These are phyloP conservation scores for Pollenia amentaria DNA, from an alignment of 2,888 invertebrate genomes.

Conservation along the genomic window DNA sequence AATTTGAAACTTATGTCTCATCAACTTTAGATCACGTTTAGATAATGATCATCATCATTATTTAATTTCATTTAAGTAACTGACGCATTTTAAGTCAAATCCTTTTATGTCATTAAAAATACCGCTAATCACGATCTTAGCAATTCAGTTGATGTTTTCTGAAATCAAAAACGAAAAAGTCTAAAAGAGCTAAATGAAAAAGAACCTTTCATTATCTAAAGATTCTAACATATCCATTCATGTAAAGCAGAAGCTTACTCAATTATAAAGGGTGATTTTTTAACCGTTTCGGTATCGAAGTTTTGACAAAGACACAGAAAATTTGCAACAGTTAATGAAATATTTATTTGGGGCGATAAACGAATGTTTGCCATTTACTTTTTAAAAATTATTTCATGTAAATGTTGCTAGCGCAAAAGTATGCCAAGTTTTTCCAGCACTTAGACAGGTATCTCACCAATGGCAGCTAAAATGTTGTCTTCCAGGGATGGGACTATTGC, in stretches of 20 bases:
- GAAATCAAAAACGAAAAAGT: neutral
- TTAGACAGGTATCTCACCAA: too few species aligned
- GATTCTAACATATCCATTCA: slow-evolving; percentile 64
- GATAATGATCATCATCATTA: slow-evolving; percentile 62
- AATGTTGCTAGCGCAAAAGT: too few species aligned
- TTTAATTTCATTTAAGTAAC: slow-evolving; percentile 43
- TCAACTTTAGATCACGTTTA: slow-evolving; percentile 58
- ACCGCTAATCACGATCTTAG: slow-evolving; percentile 76
- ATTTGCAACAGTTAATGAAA: too few species aligned
- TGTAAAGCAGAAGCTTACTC: neutral
- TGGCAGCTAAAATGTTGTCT: too few species aligned
- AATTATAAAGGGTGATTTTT: too few species aligned
- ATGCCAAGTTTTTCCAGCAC: too few species aligned
- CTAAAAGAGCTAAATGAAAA: slow-evolving; percentile 31
- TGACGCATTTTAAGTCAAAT: slow-evolving; percentile 65
- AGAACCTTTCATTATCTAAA: slow-evolving; percentile 62
- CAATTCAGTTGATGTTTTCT: slow-evolving; percentile 42
- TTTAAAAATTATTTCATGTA: too few species aligned
- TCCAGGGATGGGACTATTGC: too few species aligned
- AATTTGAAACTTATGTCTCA: slow-evolving; percentile 49
- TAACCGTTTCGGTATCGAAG: too few species aligned
- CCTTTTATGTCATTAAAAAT: slow-evolving; percentile 69
- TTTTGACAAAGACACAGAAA: too few species aligned
- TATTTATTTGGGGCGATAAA: too few species aligned
- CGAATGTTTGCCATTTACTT: too few species aligned